phyloP scores from a whole-genome alignment of 1,140 invertebrate genomes.

The Belonocnema kinseyi region DNA sequence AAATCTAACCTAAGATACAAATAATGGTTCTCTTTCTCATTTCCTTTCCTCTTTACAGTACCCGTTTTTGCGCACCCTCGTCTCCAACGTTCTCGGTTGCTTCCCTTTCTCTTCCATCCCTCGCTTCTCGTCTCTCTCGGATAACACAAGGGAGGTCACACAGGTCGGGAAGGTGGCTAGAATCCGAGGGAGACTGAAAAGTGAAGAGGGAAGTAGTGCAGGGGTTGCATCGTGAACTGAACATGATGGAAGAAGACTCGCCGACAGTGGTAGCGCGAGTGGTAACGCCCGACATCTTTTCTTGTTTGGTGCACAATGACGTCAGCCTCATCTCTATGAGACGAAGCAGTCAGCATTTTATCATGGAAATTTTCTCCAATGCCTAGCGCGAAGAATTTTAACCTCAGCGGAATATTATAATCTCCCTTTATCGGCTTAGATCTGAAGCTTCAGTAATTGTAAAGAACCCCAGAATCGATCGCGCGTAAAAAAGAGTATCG shows the following conservation, averaged over 20 bases:
- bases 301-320: constrained; percentile 46
- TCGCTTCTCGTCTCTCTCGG: constrained; percentile 44
- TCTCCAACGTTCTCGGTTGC: constrained; percentile 43
- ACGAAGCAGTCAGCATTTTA: too few relatives aligned
- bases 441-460: not conserved
- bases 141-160: constrained; percentile 60
- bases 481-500: not conserved
- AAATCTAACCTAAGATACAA: too few relatives aligned
- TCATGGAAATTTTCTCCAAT: too few relatives aligned
- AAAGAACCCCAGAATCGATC: not conserved
- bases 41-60: not conserved
- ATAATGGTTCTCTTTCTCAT: not conserved
- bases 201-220: constrained; percentile 58
- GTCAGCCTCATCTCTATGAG: constrained; percentile 24
- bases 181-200: constrained; percentile 52
- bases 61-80: constrained; percentile 35
- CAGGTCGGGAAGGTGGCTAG: constrained; percentile 52
- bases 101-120: constrained; percentile 44
- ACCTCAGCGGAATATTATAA: too few relatives aligned
- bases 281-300: constrained; percentile 53
- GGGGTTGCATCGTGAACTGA: constrained; percentile 47
- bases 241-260: constrained; percentile 48
- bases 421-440: too few relatives aligned
- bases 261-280: constrained; percentile 48
- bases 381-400: too few relatives aligned